Evolutionary conservation across 2,113 vertebrate genomes (phyloP).

Genomic region (Zosterops borbonicus): DNA sequence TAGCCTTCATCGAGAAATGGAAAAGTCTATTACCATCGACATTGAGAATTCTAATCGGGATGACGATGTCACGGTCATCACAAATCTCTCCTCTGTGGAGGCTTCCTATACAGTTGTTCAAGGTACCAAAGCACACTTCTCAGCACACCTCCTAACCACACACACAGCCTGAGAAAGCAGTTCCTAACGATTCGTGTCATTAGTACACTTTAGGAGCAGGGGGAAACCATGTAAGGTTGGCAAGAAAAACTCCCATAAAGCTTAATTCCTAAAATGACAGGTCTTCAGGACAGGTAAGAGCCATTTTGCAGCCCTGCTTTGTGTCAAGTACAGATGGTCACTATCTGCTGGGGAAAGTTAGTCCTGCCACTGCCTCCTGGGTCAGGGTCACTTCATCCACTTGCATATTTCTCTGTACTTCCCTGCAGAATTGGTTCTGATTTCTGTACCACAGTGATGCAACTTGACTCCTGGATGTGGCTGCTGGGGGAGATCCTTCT

Average conservation of each 20-base stretch:
- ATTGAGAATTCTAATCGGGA: slow-evolving; percentile 98
- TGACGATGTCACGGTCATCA: slow-evolving; percentile 97
- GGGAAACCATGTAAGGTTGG: background rate
- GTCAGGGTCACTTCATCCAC: background rate
- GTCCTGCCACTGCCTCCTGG: background rate
- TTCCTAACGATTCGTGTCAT: background rate
- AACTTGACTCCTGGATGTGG: background rate
- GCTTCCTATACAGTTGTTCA: slow-evolving; percentile 98
- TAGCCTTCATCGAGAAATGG: slow-evolving; percentile 97
- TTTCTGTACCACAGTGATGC: background rate
- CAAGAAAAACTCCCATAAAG: background rate
- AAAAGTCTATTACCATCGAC: slow-evolving; percentile 98
- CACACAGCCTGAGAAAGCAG: background rate
- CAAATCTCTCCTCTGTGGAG: slow-evolving; percentile 97
- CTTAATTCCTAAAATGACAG: slow-evolving; percentile 32
- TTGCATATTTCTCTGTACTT: background rate
- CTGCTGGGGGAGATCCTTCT: background rate
- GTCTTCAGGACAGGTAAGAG: slow-evolving; percentile 57
- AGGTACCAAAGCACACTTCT: slow-evolving; percentile 77
- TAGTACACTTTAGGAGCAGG: background rate
- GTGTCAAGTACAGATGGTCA: background rate
- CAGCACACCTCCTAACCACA: slow-evolving; percentile 11
- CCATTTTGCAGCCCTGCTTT: background rate
- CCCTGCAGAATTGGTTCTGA: background rate
- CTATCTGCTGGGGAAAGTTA: background rate